phyloP scores from a whole-genome alignment of 2,797 vertebrate genomes.

The Prionace glauca region DNA sequence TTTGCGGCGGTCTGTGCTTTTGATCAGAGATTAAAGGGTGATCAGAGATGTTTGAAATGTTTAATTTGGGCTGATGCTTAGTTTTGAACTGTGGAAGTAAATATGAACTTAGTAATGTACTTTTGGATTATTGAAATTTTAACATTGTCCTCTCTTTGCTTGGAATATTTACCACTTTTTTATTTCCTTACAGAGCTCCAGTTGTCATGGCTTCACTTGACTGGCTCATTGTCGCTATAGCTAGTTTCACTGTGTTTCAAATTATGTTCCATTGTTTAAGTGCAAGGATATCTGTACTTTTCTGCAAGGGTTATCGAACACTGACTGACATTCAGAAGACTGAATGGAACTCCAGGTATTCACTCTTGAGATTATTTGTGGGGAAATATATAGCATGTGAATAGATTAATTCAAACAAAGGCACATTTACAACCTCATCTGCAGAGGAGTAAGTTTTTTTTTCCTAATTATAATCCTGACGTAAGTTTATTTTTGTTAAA shows the following conservation, averaged over 20 bases:
- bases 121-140: neutral
- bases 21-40: neutral
- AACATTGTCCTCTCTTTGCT: neutral
- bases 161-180: neutral
- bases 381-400: neutral
- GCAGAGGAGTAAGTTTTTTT: neutral
- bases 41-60: neutral
- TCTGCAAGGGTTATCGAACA: slow-evolving; percentile 72
- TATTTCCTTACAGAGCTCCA: slow-evolving; percentile 51
- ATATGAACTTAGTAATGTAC: neutral
- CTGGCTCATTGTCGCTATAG: slow-evolving; percentile 63
- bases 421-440: neutral
- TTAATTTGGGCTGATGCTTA: neutral
- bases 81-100: neutral
- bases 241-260: slow-evolving; percentile 85
- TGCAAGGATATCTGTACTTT: slow-evolving; percentile 70
- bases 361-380: neutral
- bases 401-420: neutral
- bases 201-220: slow-evolving; percentile 81
- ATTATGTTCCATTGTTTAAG: slow-evolving; percentile 85
- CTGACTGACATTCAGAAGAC: slow-evolving; percentile 86
- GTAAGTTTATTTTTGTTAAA: neutral
- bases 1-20: neutral
- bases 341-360: slow-evolving; percentile 97
- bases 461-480: neutral